These are phyloP conservation scores for Calliopsis andreniformis DNA, from an alignment of 1,140 invertebrate species.

Conservation along the genomic window DNA sequence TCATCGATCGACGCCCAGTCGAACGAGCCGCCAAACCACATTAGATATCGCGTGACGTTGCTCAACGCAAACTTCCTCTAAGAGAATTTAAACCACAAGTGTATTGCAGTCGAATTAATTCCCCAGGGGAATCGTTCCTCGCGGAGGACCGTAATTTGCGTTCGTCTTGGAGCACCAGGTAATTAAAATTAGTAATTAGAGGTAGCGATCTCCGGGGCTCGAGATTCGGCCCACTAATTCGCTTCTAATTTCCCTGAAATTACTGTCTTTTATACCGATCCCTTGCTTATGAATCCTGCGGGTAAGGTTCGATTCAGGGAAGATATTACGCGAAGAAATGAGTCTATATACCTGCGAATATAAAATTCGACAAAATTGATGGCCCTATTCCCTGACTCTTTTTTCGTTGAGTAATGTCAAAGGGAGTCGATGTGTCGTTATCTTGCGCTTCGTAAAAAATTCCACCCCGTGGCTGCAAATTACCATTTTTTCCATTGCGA, in stretches of 20 bases:
- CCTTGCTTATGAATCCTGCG: too few relatives aligned
- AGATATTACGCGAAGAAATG: too few relatives aligned
- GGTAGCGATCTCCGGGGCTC: too few relatives aligned
- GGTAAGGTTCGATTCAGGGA: too few relatives aligned
- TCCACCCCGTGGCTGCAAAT: background rate
- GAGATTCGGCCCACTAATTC: too few relatives aligned
- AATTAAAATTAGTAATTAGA: too few relatives aligned
- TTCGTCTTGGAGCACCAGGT: slow-evolving; percentile 9
- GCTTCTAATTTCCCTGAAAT: too few relatives aligned
- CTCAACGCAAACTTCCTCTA: background rate
- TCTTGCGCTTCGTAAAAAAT: background rate
- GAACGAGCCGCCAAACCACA: slow-evolving; percentile 16
- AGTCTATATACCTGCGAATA: too few relatives aligned
- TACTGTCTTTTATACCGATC: too few relatives aligned
- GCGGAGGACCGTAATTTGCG: slow-evolving; percentile 23
- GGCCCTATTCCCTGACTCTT: too few relatives aligned
- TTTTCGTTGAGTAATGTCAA: too few relatives aligned
- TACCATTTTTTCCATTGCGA: slow-evolving; percentile 26
- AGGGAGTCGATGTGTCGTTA: background rate
- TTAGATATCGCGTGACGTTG: slow-evolving; percentile 21
- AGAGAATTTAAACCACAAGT: slow-evolving; percentile 9
- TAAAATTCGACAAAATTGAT: too few relatives aligned
- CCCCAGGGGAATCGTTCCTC: slow-evolving; percentile 16
- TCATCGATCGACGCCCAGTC: slow-evolving; percentile 30
- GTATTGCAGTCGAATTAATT: slow-evolving; percentile 39